Percentiles rank a stretch among this genome's conserved stretches.
These are phyloP conservation scores for Ophion ellenae DNA, from an alignment of 2,888 invertebrate species.

Conservation along the genomic window DNA sequence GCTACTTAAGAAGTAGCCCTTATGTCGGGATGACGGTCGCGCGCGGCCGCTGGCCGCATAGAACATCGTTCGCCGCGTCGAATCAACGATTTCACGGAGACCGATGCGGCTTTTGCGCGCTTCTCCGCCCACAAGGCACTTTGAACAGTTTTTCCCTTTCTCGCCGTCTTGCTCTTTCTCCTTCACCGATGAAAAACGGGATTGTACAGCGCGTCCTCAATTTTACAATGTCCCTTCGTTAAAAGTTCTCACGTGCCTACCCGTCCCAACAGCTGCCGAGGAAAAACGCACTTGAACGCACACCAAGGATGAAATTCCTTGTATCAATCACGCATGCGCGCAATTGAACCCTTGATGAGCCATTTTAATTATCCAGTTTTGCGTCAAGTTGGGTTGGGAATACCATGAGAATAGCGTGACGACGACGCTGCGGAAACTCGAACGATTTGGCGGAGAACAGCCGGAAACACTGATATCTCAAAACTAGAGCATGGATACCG, in stretches of 20 bases:
- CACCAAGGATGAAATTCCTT: too few relatives aligned
- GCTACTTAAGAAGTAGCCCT: conserved; percentile 75
- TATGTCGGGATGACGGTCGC: conserved; percentile 74
- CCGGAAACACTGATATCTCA: too few relatives aligned
- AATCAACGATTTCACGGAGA: conserved; percentile 83
- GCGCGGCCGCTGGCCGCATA: conserved; percentile 76
- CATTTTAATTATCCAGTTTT: too few relatives aligned
- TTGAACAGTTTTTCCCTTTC: conserved; percentile 45
- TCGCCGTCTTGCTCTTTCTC: conserved; percentile 36
- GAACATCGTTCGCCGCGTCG: conserved; percentile 80
- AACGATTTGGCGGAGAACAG: too few relatives aligned
- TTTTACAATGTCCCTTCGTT: conserved; percentile 82
- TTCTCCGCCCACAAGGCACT: conserved; percentile 81
- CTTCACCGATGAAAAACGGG: conserved; percentile 38
- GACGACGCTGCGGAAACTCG: too few relatives aligned
- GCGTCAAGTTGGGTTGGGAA: too few relatives aligned
- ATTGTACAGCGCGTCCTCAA: conserved; percentile 67
- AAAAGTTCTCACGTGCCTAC: conserved; percentile 72
- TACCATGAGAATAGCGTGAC: too few relatives aligned
- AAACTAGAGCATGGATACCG: too few relatives aligned
- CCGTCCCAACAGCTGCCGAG: conserved; percentile 52
- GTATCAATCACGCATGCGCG: too few relatives aligned
- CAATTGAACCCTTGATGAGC: too few relatives aligned
- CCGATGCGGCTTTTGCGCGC: conserved; percentile 82
- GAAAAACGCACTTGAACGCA: background rate